Evolutionary conservation across 2,797 vertebrate species (phyloP).

Genomic region (Syndactyla subalaris): DNA sequence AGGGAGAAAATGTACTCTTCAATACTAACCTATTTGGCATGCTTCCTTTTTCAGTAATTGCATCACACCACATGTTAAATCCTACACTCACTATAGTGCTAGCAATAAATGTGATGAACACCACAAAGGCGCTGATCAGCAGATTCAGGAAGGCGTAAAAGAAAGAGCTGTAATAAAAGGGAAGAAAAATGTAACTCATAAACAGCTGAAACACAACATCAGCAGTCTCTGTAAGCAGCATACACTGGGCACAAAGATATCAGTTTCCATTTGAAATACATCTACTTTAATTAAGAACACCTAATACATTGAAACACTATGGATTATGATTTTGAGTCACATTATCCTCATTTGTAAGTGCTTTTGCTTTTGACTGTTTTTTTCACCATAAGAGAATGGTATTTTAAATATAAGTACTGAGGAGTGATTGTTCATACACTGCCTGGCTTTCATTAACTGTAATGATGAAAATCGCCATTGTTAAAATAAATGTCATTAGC

Average conservation of each 20-base stretch:
- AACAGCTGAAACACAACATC: conserved; percentile 62
- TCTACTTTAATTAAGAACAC: conserved; percentile 67
- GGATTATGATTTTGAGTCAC: conserved; percentile 27
- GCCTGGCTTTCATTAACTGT: conserved; percentile 35
- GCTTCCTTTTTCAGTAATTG: conserved; percentile 90
- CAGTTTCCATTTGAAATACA: conserved; percentile 21
- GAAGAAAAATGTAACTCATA: conserved; percentile 61
- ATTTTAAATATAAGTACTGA: conserved; percentile 32
- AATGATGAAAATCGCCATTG: conserved; percentile 63
- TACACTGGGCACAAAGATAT: not conserved
- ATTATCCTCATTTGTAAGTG: conserved; percentile 24
- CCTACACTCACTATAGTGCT: conserved; percentile 96
- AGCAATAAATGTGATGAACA: conserved; percentile 93
- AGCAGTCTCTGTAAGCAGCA: conserved; percentile 48
- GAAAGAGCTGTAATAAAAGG: conserved; percentile 84
- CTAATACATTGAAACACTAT: conserved; percentile 1
- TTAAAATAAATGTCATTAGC: conserved; percentile 63
- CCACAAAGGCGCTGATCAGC: conserved; percentile 90
- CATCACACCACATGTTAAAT: conserved; percentile 96
- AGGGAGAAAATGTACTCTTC: not conserved
- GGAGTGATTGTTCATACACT: not conserved
- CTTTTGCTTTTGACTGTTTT: conserved; percentile 7
- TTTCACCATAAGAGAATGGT: not conserved
- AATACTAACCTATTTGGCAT: conserved; percentile 87
- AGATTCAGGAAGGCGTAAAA: conserved; percentile 96